Evolutionary conservation across 2,888 invertebrate species (phyloP).

Genomic region (Harpalus rubripes): DNA sequence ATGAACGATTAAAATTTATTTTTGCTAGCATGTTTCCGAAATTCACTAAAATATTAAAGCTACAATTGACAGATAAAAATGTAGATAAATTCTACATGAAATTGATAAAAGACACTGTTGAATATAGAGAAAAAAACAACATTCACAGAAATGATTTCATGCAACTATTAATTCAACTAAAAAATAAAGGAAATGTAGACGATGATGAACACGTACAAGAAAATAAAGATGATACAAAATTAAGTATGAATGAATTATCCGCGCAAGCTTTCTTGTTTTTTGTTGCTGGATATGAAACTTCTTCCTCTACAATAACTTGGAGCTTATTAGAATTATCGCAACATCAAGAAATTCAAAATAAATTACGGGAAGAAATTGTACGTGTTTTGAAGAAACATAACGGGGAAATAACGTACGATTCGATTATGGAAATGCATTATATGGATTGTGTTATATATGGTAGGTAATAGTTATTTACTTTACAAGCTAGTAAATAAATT

Average conservation of each 20-base stretch:
- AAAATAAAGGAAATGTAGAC: conserved; percentile 72
- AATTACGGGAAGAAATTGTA: conserved; percentile 75
- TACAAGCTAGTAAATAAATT: too few relatives aligned
- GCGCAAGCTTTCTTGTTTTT: conserved; percentile 77
- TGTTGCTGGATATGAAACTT: conserved; percentile 78
- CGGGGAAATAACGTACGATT: conserved; percentile 75
- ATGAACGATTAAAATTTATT: conserved; percentile 36
- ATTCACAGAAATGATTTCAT: conserved; percentile 78
- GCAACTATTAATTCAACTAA: conserved; percentile 77
- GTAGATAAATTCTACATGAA: conserved; percentile 65
- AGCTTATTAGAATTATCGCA: conserved; percentile 75
- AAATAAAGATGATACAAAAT: conserved; percentile 6
- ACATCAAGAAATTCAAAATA: conserved; percentile 76
- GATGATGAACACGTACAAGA: conserved; percentile 57
- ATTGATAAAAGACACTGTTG: conserved; percentile 75
- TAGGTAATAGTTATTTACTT: conserved; percentile 62
- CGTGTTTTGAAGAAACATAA: conserved; percentile 72
- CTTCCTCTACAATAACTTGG: conserved; percentile 76
- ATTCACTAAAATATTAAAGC: conserved; percentile 35
- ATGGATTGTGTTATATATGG: conserved; percentile 76
- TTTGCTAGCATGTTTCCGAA: background rate
- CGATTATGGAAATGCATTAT: conserved; percentile 76
- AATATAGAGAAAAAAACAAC: conserved; percentile 74
- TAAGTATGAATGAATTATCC: conserved; percentile 71
- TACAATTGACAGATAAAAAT: conserved; percentile 50